phyloP scores from a whole-genome alignment of 2,113 vertebrate genomes.

The Desmodus rotundus region DNA sequence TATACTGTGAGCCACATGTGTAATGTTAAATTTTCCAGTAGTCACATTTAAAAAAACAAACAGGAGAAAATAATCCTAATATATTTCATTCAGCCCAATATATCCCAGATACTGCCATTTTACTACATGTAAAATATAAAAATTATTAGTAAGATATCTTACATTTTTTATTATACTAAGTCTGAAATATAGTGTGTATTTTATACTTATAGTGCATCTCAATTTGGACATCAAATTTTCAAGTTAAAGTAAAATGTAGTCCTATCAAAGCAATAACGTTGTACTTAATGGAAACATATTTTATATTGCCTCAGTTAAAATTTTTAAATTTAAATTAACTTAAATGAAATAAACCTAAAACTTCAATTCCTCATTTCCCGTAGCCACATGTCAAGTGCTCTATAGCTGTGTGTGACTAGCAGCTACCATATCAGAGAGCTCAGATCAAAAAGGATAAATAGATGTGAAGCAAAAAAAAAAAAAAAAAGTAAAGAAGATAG shows the following conservation, averaged over 20 bases:
- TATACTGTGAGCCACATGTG: neutral
- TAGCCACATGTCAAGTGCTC: neutral
- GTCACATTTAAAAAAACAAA: constrained; percentile 11
- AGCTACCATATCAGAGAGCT: neutral
- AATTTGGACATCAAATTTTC: constrained; percentile 33
- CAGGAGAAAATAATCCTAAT: constrained; percentile 34
- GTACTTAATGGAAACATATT: constrained; percentile 54
- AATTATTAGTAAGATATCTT: constrained; percentile 48
- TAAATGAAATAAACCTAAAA: constrained; percentile 35
- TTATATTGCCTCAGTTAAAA: constrained; percentile 8
- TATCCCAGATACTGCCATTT: constrained; percentile 19
- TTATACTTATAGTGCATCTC: constrained; percentile 13
- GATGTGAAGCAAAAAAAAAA: neutral
- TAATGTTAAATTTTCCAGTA: neutral
- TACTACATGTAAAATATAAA: constrained; percentile 41
- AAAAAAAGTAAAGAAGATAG: neutral
- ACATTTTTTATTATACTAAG: constrained; percentile 36
- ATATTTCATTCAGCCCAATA: constrained; percentile 19
- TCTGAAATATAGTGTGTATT: constrained; percentile 45
- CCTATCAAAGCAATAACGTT: constrained; percentile 40
- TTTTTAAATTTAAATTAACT: constrained; percentile 31
- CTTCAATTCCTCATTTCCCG: neutral
- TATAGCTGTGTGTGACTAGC: neutral
- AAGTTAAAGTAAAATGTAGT: constrained; percentile 56
- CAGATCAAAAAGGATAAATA: neutral